Base-by-base conservation (phyloP, 2,797 vertebrate species). In the Austrolebias charrua region DNA sequence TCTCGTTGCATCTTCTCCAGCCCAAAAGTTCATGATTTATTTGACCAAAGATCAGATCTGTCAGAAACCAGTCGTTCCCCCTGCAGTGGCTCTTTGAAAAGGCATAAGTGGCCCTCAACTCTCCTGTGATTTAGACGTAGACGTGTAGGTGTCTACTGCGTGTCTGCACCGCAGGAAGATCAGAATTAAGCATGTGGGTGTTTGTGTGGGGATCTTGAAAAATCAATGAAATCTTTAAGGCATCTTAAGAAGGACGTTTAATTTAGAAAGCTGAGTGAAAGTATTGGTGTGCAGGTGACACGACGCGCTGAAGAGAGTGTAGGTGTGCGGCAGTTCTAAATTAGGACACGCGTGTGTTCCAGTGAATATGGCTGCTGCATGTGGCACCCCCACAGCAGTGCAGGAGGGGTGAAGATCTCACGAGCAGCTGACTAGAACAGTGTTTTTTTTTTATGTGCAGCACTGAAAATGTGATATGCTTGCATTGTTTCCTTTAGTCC, bases 11-110 rank as follows among this genome's bases (percentile, higher is more conserved):
- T 65, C 57, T 46, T 53, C 75, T 73, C 69, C 72, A 80, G 74
- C 85, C 84, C 66, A 71, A 73, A n/a, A 66, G 60, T 59, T 83
- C 63, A 60, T 80, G 77, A 86, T 76, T 88, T 78, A 88, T 38
- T 79, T 78, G 1, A 80, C 82, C 12, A 46, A 71, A 68, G 59
- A 79, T 77, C 65, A 54, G 69, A 51, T 56, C 66, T 45, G 67
- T 79, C 76, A 82, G 60, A 75, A 76, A 64, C 69, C 66, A 71
- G 10, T 29, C 20, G 19, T 24, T 54, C 33, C 7, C 18, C 24
- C 19, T 55, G 35, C 57, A 49, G 64, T 28, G 58, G 40, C 58
- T 76, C 50, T 76, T 33, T 35, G 50, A 69, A 55, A 33, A 47
- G 50, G 48, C 49, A 78, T 13, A 74, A 71, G 63, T 74, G 75